Evolutionary conservation across 2,113 vertebrate species (phyloP), one percentile per base, ranked within the genome.

Genomic region (Myrmophylax atrothorax): DNA sequence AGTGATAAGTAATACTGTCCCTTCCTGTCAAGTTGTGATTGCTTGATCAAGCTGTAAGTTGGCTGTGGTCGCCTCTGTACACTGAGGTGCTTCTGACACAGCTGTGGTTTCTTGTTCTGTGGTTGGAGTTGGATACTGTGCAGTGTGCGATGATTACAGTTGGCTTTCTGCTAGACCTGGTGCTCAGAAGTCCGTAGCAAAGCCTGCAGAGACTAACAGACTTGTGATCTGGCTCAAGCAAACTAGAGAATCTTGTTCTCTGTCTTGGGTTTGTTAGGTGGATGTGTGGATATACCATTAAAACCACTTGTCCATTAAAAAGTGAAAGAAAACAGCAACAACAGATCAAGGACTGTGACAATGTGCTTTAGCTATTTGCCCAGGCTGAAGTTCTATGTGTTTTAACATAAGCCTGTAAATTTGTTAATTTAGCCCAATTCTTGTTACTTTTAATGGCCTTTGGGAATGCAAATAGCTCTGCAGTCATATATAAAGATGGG

Each of bases 381-480:
- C 35, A 46, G 59, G 15, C 53, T 84, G 63, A 64, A 75, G 8
- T 47, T 84, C n/a, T 77, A 55, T 24, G 46, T 72, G 50, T 68
- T 95, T 89, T 89, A 83, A 73, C 13, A 22, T 46, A 46, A 73
- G 18, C 70, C 35, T 67, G 20, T 83, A 87, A 26, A 76, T 89
- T 68, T 88, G 29, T 92, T 80, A 69, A 14, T 79, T 76, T 73
- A 91, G 62, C 70, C 62, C 42, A n/a, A 5, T 91, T 94, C 70
- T 84, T 79, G 22, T 37, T 94, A 84, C 40, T 64, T 85, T 84
- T 93, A 78, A 78, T 81, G 68, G 28, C 60, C 38, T 72, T 81
- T 91, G 74, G 89, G 93, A 91, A 44, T 68, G 15, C 46, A 91
- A 92, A 64, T 94, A 91, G 25, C 50, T 93, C 66, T 83, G 44